Evolutionary conservation across 2,888 invertebrate genomes (phyloP), one percentile per base, ranked within the genome.

Genomic region (Mamestra brassicae): DNA sequence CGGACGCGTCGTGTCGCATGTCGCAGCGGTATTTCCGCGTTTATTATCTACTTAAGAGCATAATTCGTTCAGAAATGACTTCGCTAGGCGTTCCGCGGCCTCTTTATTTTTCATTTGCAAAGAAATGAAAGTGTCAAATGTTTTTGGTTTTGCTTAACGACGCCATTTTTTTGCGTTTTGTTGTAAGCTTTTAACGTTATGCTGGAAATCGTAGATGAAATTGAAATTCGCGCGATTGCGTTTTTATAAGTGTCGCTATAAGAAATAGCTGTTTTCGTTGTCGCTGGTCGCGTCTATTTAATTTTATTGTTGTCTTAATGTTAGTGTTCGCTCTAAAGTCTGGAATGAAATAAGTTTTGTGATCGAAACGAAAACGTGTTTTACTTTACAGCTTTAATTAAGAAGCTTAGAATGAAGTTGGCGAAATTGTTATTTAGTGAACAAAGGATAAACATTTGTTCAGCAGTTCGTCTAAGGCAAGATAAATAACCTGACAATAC

Each of bases 11-110:
- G 61, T 73, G 78, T 76, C 77, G 85, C 78, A 64, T 85, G 86
- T 86, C 75, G 72, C 77, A 45, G 80, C 69, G 57, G 69, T 78
- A 78, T 82, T 77, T 65, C 76, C 65, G 69, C 86, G 76, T 87
- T 87, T 87, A 88, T 84, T 87, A 87, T 84, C 89, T 85, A 88
- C 89, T 87, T 80, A 88, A 77, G 82, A 85, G 66, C 74, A 87
- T 85, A 85, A 87, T 87, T 87, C 83, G 80, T 88, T 87, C 78
- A 83, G 84, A 71, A 87, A 88, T 87, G 86, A 84, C 84, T 87
- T 80, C 55, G 74, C 78, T 76, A 71, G 71, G 68, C 82, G 70
- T 77, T 65, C 63, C 77, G 72, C 62, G 67, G 84, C 75, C 81
- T 83, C 85, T 85, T 87, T 88, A 87, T 85, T 87, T 85, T 88